Evolutionary conservation across 2,113 vertebrate species (phyloP).

Genomic region (Orcinus orca): DNA sequence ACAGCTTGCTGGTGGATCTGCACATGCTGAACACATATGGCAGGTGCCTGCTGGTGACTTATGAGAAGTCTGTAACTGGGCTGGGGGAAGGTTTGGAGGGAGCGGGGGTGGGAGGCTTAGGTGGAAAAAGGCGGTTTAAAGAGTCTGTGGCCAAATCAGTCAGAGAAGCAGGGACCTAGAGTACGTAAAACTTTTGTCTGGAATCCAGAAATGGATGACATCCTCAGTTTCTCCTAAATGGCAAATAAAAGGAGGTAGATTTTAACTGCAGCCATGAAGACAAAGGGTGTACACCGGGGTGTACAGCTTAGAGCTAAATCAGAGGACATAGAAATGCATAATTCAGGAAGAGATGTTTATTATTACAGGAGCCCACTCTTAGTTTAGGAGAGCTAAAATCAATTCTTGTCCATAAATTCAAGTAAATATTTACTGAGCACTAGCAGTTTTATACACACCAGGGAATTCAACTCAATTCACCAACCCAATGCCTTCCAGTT

Average conservation of each 20-base stretch:
- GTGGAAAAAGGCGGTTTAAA: background rate
- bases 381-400: background rate
- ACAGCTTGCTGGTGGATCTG: background rate
- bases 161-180: background rate
- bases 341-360: background rate
- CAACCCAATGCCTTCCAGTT: background rate
- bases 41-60: background rate
- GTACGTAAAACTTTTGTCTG: background rate
- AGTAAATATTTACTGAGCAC: background rate
- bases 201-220: background rate
- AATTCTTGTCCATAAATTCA: background rate
- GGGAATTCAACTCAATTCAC: background rate
- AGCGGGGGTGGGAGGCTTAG: accelerated
- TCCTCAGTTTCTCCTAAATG: background rate
- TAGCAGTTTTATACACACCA: background rate
- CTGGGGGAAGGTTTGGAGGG: no score
- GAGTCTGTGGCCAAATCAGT: background rate
- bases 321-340: background rate
- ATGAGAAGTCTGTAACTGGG: background rate
- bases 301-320: background rate
- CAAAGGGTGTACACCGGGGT: background rate
- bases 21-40: background rate
- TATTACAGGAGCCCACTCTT: background rate
- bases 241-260: background rate
- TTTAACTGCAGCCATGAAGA: background rate